Conservation (phyloP, 2,113 vertebrate genomes). For the Castor canadensis region DNA sequence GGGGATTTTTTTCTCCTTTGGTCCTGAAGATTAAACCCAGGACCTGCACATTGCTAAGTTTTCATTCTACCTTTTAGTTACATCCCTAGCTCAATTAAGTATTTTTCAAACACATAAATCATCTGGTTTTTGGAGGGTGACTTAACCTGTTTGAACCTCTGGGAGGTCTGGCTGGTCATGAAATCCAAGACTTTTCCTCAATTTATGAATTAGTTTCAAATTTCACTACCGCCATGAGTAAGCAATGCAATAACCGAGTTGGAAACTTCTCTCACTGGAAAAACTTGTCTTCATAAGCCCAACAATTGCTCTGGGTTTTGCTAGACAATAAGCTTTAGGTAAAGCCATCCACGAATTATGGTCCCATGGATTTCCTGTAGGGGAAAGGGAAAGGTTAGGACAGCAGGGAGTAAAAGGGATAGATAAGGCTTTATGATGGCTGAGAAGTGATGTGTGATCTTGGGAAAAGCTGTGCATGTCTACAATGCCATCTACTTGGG, state of each 20-base stretch:
- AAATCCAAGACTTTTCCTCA: background rate
- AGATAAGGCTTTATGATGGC: background rate
- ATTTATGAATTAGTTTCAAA: background rate
- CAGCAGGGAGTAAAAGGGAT: background rate
- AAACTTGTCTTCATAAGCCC: background rate
- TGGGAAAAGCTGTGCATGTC: background rate
- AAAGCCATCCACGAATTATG: background rate
- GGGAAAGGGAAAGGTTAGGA: background rate
- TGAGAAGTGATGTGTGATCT: background rate
- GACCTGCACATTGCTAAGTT: no score
- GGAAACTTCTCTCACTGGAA: background rate
- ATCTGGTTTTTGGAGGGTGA: background rate
- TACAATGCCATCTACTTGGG: background rate
- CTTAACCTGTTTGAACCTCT: background rate
- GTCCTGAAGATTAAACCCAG: background rate
- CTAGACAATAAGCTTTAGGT: background rate
- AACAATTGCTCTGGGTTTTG: background rate
- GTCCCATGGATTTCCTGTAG: background rate
- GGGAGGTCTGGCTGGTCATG: background rate
- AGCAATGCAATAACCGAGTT: background rate
- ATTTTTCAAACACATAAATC: background rate
- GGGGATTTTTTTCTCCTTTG: no score
- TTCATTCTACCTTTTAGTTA: no score
- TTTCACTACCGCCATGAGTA: background rate
- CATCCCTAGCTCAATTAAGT: background rate